Base-by-base conservation (phyloP, 2,888 invertebrate species). In the Lagria hirta region DNA sequence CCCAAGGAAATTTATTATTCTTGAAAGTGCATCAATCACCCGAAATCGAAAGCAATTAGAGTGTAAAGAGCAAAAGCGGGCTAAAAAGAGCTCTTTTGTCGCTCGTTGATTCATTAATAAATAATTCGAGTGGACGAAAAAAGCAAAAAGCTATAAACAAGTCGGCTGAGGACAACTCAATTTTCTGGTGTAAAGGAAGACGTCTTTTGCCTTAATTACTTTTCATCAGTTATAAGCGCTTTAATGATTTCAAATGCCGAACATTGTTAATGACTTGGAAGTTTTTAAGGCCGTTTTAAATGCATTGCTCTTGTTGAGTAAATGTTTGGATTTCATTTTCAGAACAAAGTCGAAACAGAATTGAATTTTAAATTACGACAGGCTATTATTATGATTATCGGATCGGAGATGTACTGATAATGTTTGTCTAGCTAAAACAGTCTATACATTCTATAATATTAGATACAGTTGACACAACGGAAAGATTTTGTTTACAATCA, bases 281-380 rank as follows among this genome's bases (percentile, higher is more conserved):
- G 16, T 34, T 28, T 47, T 43, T 28, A 23, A 41, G 26, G 33
- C 33, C 42, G 27, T 41, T 54, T 45, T 46, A 52, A 54, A 54
- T 51, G 52, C 56, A 58, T 52, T 49, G 52, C 33, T 48, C 43
- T 23, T 28, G 49, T 40, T 48, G 52, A 43, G 49, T 47, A 55
- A 59, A 59, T 57, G 50, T 59, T 59, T 57, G 55, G 28, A 43
- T 59, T 59, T 49, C 49, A 57, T 57, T 56, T 46, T 46, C 41
- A 42, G 50, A 48, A 51, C 43, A 55, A 48, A 48, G 51, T 50
- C 50, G 36, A 33, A 43, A 47, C 12, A 50, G 48, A 58, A 60
- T 55, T 52, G 56, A 55, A 59, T 57, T 57, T 52, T 51, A 54
- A 57, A 56, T 55, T 51, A 49, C 48, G 32, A n/a, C 7, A 18